Percentiles rank a stretch among this genome's conserved stretches.
These are phyloP conservation scores for Diplogasteroides magnus DNA, from an alignment of 1,140 invertebrate species.

Conservation along the genomic window DNA sequence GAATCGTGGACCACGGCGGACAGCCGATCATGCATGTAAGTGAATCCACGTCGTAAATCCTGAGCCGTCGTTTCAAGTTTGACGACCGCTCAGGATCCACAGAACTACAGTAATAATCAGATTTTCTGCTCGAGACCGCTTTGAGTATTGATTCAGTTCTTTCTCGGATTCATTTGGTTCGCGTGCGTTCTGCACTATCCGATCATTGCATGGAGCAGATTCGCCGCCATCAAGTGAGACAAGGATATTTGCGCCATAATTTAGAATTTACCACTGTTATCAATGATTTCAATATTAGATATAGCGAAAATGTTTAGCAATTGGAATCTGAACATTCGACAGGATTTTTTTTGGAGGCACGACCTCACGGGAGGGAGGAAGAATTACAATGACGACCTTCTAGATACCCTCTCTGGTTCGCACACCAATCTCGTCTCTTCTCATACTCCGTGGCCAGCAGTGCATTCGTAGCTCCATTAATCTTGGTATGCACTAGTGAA, in stretches of 20 bases:
- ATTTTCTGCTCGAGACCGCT: too few species aligned
- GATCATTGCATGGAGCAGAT: not conserved
- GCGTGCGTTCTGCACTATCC: not conserved
- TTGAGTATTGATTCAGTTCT: not conserved
- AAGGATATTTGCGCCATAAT: too few species aligned
- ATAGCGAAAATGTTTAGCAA: not conserved
- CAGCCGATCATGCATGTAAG: not conserved
- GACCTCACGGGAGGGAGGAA: not conserved
- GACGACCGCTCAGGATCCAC: not conserved
- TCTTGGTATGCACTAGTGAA: too few species aligned
- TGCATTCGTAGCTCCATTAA: too few species aligned
- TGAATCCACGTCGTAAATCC: too few species aligned
- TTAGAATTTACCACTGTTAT: too few species aligned
- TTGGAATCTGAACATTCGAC: not conserved
- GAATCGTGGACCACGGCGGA: not conserved
- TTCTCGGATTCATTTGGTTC: not conserved
- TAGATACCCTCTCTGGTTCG: not conserved
- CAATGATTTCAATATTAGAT: not conserved
- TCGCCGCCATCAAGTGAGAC: not conserved
- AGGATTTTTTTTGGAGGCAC: not conserved
- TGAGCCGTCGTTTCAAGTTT: not conserved
- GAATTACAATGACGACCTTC: not conserved
- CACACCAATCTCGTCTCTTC: too few species aligned
- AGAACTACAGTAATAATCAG: not conserved
- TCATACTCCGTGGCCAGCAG: too few species aligned